Evolutionary conservation across 2,888 invertebrate species (phyloP), one percentile per base, ranked within the genome.

Genomic region (Nephrotoma appendiculata): DNA sequence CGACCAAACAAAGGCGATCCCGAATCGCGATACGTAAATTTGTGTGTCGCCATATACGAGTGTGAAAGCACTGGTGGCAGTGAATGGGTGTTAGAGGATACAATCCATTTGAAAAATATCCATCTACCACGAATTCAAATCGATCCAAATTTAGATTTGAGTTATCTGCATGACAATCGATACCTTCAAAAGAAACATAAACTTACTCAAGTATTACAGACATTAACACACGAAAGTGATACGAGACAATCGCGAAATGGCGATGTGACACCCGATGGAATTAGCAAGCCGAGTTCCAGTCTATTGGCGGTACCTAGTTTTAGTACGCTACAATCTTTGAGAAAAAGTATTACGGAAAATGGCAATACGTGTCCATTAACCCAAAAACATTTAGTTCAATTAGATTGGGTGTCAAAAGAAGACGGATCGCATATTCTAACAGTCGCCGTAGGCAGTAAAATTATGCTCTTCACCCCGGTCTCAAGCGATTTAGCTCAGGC

Each of bases 371-470:
- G 97, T 89, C 97, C 97, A 0, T 91, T 98, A 52, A 97, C 97
- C 0, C 98, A 98, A 90, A 98, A 98, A 91, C 97, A 98, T 91
- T 92, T 98, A 42, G 98, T 99, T 0, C 98, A 98, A 90, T 92
- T 99, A 57, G 99, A 99, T 92, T 99, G 99, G 99, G 99, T 99
- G 11, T 98, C 99, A 0, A 98, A 99, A 89, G 99, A 99, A 91
- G 99, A 99, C 90, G 99, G 99, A 0, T 98, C 98, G 0, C 99
- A 99, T 91, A 97, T 99, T 89, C 92, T 99, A 57, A 99, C 99
- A 0, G 98, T 99, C 0, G 98, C 97, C 0, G 98, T 99, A 52
- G 98, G 98, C 0, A 97, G 97, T 87, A 96, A 97, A 91, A 96
- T 99, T 57, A 94, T 98, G 90, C 92, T 99, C 6, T 99, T 98